Evolutionary conservation across 1,140 invertebrate species (phyloP).

Genomic region (Scylla paramamosain): DNA sequence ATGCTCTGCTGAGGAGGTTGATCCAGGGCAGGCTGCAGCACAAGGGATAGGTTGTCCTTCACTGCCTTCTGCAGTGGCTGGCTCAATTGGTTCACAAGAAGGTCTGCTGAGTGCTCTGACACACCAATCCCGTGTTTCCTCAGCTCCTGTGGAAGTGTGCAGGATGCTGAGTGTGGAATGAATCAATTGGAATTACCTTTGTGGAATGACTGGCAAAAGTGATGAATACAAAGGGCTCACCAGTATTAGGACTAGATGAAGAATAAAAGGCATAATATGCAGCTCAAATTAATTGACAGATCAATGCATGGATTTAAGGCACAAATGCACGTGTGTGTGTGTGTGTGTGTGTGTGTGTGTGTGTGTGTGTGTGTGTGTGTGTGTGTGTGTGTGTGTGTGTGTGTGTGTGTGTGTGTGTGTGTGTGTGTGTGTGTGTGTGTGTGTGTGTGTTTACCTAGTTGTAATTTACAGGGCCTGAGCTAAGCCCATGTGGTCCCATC

Average conservation of each 20-base stretch:
- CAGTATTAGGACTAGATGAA: not conserved
- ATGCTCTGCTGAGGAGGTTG: conserved; percentile 50
- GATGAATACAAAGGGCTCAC: not conserved
- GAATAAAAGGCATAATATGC: not conserved
- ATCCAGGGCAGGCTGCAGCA: not conserved
- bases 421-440: not conserved
- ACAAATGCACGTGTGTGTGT: not conserved
- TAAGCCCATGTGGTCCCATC: too few species aligned
- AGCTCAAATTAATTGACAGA: not conserved
- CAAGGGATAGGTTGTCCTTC: not conserved
- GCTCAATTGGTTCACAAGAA: conserved; percentile 29
- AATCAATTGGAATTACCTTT: not conserved
- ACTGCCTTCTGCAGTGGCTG: conserved; percentile 41
- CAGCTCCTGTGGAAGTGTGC: conserved; percentile 38
- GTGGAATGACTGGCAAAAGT: not conserved
- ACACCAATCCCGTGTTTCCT: conserved; percentile 26
- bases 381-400: not conserved
- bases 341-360: not conserved
- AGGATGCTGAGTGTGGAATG: not conserved
- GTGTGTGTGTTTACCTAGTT: too few species aligned
- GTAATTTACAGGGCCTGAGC: too few species aligned
- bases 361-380: not conserved
- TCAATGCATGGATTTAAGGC: not conserved
- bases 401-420: not conserved
- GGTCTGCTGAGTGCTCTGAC: conserved; percentile 48